phyloP scores from a whole-genome alignment of 2,113 vertebrate genomes.

The Vidua macroura region DNA sequence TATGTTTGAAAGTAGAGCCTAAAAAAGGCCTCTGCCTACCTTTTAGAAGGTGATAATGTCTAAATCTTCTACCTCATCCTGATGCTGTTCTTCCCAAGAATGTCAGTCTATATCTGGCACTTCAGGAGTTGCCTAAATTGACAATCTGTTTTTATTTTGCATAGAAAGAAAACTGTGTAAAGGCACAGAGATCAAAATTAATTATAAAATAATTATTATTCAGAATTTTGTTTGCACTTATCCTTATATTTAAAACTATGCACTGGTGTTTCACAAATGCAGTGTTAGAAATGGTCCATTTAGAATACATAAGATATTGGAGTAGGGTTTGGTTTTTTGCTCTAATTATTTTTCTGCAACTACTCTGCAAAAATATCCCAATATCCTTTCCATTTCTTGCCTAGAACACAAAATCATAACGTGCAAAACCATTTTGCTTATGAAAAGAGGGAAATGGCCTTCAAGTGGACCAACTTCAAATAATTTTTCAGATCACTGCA shows the following conservation, averaged over 20 bases:
- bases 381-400: background rate
- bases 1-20: background rate
- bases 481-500: conserved; percentile 15
- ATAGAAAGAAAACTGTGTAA: background rate
- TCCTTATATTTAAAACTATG: background rate
- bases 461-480: conserved; percentile 13
- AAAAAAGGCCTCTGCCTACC: background rate
- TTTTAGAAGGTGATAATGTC: background rate
- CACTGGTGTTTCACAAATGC: background rate
- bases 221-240: background rate
- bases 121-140: background rate
- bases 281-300: background rate
- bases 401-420: background rate
- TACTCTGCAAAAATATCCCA: background rate
- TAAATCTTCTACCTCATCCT: background rate
- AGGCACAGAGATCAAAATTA: background rate
- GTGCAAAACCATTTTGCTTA: background rate
- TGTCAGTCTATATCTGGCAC: background rate
- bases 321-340: background rate
- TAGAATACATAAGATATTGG: background rate
- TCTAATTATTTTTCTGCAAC: background rate
- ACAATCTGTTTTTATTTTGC: background rate
- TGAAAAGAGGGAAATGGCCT: background rate
- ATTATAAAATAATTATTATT: background rate
- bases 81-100: background rate